phyloP scores from a whole-genome alignment of 2,888 invertebrate genomes.

The Alviniconcha strummeri region DNA sequence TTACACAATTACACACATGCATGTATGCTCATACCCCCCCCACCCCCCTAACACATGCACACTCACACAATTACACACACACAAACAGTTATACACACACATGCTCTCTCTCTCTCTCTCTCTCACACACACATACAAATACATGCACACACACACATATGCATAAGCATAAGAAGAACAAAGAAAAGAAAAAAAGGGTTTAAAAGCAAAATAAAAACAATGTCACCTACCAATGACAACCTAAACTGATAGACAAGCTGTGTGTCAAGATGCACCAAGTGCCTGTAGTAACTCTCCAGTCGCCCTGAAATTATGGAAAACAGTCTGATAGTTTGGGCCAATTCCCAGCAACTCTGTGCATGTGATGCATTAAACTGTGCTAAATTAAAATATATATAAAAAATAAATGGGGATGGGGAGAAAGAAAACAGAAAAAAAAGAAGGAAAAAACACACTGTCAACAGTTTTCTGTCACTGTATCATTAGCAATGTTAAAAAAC shows the following conservation, averaged over 20 bases:
- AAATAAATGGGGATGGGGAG: no score
- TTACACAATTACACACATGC: neutral
- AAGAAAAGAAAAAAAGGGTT: no score
- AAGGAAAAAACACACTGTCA: neutral
- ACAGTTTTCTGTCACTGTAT: no score
- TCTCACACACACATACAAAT: neutral
- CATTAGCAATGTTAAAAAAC: no score
- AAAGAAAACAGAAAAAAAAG: no score
- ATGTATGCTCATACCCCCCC: no score
- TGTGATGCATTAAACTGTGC: no score
- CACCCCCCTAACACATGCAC: neutral
- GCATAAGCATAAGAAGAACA: neutral
- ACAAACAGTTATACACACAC: neutral
- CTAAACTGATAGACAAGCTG: constrained; percentile 9
- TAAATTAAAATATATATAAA: no score
- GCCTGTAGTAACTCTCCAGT: constrained; percentile 23
- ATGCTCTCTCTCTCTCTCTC: neutral
- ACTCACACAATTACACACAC: neutral
- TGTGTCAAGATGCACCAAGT: constrained; percentile 11
- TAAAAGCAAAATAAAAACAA: neutral
- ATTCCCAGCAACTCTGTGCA: no score
- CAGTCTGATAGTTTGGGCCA: no score
- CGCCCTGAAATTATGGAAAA: neutral
- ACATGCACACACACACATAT: neutral
- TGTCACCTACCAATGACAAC: constrained; percentile 24